These are phyloP conservation scores for Aspidapion aeneum DNA, from an alignment of 2,888 invertebrate species.

Conservation along the genomic window DNA sequence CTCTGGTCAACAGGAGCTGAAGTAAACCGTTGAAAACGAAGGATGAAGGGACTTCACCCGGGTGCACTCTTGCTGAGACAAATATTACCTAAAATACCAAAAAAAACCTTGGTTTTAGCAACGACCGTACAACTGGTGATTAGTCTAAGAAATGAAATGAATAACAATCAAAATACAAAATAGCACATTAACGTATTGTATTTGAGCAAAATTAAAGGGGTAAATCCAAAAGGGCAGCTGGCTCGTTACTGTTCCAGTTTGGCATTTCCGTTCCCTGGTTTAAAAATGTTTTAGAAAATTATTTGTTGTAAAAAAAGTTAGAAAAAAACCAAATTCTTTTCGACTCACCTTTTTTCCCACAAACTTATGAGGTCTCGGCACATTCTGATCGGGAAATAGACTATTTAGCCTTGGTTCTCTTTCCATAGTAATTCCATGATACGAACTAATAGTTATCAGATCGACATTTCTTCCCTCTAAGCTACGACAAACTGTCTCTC, in stretches of 20 bases:
- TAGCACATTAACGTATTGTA: too few species aligned
- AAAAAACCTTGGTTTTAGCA: too few species aligned
- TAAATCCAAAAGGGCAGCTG: too few species aligned
- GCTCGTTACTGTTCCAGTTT: too few species aligned
- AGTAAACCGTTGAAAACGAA: conserved; percentile 88
- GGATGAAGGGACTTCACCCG: conserved; percentile 89
- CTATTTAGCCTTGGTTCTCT: conserved; percentile 68
- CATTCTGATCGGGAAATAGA: conserved; percentile 67
- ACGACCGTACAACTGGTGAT: too few species aligned
- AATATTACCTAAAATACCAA: conserved; percentile 70
- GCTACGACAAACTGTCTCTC: conserved; percentile 77
- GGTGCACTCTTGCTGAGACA: conserved; percentile 86
- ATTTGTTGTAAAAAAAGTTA: too few species aligned
- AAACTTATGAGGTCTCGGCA: conserved; percentile 71
- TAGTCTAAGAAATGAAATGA: too few species aligned
- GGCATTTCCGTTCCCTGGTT: too few species aligned
- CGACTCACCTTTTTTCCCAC: conserved; percentile 66
- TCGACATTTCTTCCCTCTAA: conserved; percentile 76
- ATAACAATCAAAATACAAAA: too few species aligned
- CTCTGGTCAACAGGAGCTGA: conserved; percentile 69
- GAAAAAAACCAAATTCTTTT: too few species aligned
- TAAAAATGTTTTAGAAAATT: too few species aligned
- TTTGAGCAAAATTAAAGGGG: too few species aligned
- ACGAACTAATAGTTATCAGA: conserved; percentile 78
- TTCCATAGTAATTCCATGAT: conserved; percentile 68